A percentile compares a stretch with the other conserved stretches of the same genome.
Evolutionary conservation across 2,797 vertebrate genomes (phyloP).

Genomic region (Microtus obscurus): DNA sequence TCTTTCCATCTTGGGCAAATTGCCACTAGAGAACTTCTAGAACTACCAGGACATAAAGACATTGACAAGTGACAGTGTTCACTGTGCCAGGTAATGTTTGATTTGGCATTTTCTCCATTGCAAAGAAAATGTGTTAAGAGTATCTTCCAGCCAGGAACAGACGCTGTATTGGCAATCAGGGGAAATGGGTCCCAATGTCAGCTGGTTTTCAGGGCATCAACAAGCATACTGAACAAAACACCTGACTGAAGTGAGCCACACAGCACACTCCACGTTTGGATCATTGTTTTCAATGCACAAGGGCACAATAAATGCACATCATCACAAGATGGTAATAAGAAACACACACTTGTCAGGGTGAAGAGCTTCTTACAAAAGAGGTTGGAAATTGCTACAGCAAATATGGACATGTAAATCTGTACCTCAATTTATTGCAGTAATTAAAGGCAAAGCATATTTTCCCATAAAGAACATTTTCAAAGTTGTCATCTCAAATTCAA

Average conservation of each 20-base stretch:
- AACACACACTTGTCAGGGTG: background rate
- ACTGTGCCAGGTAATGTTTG: constrained; percentile 25
- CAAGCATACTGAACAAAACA: background rate
- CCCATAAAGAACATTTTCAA: background rate
- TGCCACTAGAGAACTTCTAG: background rate
- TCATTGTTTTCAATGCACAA: background rate
- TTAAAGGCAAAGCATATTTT: constrained; percentile 13
- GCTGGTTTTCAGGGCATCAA: background rate
- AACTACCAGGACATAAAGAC: constrained; percentile 22
- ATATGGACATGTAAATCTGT: constrained; percentile 42
- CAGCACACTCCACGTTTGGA: background rate
- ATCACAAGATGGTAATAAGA: constrained; percentile 4
- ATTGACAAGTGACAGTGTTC: background rate
- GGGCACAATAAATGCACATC: background rate
- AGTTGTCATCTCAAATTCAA: constrained; percentile 21
- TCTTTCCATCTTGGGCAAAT: background rate
- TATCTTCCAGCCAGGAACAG: background rate
- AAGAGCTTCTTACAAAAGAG: constrained; percentile 20
- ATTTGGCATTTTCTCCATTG: background rate
- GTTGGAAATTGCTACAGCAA: constrained; percentile 54
- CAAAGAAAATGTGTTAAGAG: background rate
- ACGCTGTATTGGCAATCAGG: background rate
- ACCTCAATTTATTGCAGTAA: constrained; percentile 36
- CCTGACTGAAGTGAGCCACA: background rate
- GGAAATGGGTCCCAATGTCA: background rate